Percentiles rank a stretch among this genome's conserved stretches.
Evolutionary conservation across 2,797 vertebrate genomes (phyloP).

Genomic region (Channallabes apus): DNA sequence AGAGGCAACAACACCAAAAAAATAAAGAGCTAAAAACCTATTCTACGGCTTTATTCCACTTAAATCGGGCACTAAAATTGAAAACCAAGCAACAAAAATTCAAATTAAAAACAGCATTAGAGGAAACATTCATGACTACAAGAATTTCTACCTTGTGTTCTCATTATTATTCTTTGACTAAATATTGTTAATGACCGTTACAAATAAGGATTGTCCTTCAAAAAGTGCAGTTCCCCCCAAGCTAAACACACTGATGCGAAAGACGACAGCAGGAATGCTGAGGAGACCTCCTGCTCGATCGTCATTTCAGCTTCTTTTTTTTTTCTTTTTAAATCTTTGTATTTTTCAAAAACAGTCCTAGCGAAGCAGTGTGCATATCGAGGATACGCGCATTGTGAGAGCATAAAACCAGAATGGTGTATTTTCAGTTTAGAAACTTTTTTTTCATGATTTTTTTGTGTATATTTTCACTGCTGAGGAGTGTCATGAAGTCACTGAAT

Average conservation of each 20-base stretch:
- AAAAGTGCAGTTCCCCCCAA: slow-evolving; percentile 82
- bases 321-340: neutral
- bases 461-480: slow-evolving; percentile 63
- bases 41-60: slow-evolving; percentile 75
- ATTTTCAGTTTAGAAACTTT: slow-evolving; percentile 15
- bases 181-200: slow-evolving; percentile 76
- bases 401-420: slow-evolving; percentile 16
- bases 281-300: slow-evolving; percentile 70
- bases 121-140: slow-evolving; percentile 82
- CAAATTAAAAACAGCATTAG: slow-evolving; percentile 74
- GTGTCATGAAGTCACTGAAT: slow-evolving; percentile 57
- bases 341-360: slow-evolving; percentile 73
- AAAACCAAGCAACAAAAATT: slow-evolving; percentile 78
- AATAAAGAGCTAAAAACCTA: slow-evolving; percentile 76
- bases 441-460: slow-evolving; percentile 56
- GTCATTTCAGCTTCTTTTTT: neutral
- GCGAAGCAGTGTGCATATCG: slow-evolving; percentile 79
- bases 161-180: slow-evolving; percentile 68
- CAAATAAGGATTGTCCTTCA: slow-evolving; percentile 87
- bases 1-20: slow-evolving; percentile 70
- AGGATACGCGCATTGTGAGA: slow-evolving; percentile 64
- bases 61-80: slow-evolving; percentile 78
- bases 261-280: slow-evolving; percentile 73
- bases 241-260: slow-evolving; percentile 71
- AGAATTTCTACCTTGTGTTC: slow-evolving; percentile 74